Evolutionary conservation across 1,140 invertebrate species (phyloP).

Genomic region (Cryptotermes secundus): DNA sequence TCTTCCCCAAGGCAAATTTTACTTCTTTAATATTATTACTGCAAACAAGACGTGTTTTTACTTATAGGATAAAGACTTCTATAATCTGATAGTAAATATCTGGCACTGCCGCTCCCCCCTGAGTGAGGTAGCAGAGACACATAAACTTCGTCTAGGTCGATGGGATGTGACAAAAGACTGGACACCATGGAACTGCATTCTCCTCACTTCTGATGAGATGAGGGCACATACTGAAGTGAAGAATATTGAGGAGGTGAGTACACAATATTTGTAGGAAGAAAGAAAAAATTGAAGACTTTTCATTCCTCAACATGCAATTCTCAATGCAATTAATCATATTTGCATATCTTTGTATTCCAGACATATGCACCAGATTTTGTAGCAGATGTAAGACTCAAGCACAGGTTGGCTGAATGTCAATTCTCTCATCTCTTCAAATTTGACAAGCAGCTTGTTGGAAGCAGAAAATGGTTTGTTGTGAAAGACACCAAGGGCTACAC

Average conservation of each 20-base stretch:
- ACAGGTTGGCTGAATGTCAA: conserved; percentile 44
- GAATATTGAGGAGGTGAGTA: not conserved
- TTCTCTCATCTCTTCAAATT: not conserved
- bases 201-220: conserved; percentile 65
- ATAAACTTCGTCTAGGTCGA: conserved; percentile 56
- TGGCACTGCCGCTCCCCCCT: conserved; percentile 67
- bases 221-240: conserved; percentile 52
- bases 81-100: conserved; percentile 62
- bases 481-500: not conserved
- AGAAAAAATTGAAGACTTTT: too few relatives aligned
- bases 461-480: not conserved
- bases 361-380: conserved; percentile 57
- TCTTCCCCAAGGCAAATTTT: too few relatives aligned
- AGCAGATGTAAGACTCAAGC: conserved; percentile 48
- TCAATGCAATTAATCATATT: conserved; percentile 41
- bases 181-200: conserved; percentile 72
- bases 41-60: conserved; percentile 38
- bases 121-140: conserved; percentile 59
- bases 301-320: too few relatives aligned
- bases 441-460: not conserved
- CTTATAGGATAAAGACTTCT: conserved; percentile 61
- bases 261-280: too few relatives aligned
- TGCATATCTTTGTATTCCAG: conserved; percentile 48
- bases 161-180: conserved; percentile 60
- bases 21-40: too few relatives aligned